phyloP scores from a whole-genome alignment of 2,113 vertebrate genomes.

The Saccopteryx bilineata region DNA sequence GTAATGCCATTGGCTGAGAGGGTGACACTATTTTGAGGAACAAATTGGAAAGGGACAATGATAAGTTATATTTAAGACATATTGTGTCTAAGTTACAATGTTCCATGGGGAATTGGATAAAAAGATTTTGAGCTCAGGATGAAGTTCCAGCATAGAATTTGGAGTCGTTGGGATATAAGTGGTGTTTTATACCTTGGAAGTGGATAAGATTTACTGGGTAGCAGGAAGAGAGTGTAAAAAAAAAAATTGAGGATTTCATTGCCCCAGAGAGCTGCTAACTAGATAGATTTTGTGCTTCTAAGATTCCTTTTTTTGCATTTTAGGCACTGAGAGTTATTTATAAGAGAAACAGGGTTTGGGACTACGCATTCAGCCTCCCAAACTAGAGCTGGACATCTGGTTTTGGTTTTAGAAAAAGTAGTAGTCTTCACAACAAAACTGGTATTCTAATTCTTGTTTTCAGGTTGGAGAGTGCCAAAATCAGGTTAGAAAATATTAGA shows the following conservation, averaged over 20 bases:
- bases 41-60: not conserved
- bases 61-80: not conserved
- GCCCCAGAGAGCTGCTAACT: not conserved
- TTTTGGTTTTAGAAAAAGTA: conserved; percentile 8
- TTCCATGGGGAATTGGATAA: not conserved
- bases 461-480: not conserved
- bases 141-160: not conserved
- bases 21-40: not conserved
- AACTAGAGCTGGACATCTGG: not conserved
- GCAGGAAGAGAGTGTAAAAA: not conserved
- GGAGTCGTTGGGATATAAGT: not conserved
- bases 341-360: not conserved
- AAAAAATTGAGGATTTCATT: not conserved
- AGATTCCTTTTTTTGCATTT: not conserved
- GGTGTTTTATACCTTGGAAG: not conserved
- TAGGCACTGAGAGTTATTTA: not conserved
- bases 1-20: not conserved
- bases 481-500: conserved; percentile 39
- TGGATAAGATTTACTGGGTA: not conserved
- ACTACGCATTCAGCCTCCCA: not conserved
- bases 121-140: not conserved
- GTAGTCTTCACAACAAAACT: not conserved
- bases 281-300: not conserved
- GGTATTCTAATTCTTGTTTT: conserved; percentile 15
- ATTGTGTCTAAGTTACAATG: not conserved